Conservation (phyloP, 1,140 invertebrate species). For the Atta cephalotes region DNA sequence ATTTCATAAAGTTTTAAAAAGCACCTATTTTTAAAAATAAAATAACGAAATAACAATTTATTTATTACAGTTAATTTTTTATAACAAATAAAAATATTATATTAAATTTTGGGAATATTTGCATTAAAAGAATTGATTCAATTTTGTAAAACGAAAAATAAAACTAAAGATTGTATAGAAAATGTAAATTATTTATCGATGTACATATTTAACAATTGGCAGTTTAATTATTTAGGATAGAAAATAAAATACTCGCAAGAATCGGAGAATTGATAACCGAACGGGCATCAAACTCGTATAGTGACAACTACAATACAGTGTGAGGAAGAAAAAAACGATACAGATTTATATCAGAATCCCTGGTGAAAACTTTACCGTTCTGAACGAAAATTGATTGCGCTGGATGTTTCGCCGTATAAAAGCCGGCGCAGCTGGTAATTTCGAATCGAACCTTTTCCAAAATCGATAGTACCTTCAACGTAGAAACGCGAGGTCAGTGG, state of each 20-base stretch:
- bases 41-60: too few species aligned
- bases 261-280: neutral
- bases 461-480: constrained; percentile 52
- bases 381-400: constrained; percentile 42
- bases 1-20: constrained; percentile 3
- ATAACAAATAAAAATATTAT: neutral
- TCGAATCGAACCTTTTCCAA: constrained; percentile 12
- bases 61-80: too few species aligned
- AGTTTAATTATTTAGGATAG: constrained; percentile 25
- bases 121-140: neutral
- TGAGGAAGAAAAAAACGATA: constrained; percentile 3
- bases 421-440: constrained; percentile 32
- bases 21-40: too few species aligned
- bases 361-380: constrained; percentile 18
- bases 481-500: neutral
- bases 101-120: neutral
- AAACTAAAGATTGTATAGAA: neutral
- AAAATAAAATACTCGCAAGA: constrained; percentile 9
- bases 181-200: neutral
- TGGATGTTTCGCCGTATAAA: constrained; percentile 31
- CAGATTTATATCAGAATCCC: constrained; percentile 38
- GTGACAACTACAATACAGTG: neutral
- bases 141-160: neutral
- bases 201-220: neutral
- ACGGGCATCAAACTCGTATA: neutral